Base-by-base conservation (phyloP, 1,140 invertebrate species). In the Orius insidiosus region DNA sequence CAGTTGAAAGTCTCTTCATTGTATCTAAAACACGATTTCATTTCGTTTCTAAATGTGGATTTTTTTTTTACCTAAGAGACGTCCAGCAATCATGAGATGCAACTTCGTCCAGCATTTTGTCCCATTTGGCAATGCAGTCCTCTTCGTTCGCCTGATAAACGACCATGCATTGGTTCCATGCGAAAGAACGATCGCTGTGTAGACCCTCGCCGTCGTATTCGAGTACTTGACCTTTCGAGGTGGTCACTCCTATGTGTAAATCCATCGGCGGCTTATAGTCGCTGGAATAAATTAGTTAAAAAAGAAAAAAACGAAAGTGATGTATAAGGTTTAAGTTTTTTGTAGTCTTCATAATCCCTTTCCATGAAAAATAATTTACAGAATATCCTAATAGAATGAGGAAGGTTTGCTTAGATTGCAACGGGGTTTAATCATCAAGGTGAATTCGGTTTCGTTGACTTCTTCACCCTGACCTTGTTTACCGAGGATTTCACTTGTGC, bases 231-330 rank as follows among this genome's bases (percentile, higher is more conserved):
- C 80, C 79, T 48, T 67, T 67, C 41, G 78, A 82, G 55, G 75
- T 78, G 37, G 80, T 85, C 46, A 86, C 71, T 35, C 80, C 81
- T 61, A 85, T 85, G 60, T 86, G 82, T 40, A 86, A 69, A 67
- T 85, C 78, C 60, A 75, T 76, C 35, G 74, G 74, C 63, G 81
- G 78, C 57, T 72, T 74, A 61, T 83, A 84, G 61, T 80, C 74
- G 63, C 80, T 83, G 62, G n/a, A n/a, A n/a, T n/a, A 49, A 69
- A 68, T 52, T 47, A 51, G 35, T 42, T 36, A 38, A 11, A 46
- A 46, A 52, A 33, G 13, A 32, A 44, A 39, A 13, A 13, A 53
- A 24, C 7, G 9, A 39, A 13, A 13, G 51, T 36, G 3, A n/a
- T n/a, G n/a, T n/a, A n/a, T n/a, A n/a, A n/a, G n/a, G n/a, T n/a